A percentile compares a stretch with the other conserved stretches of the same genome.
Evolutionary conservation across 2,113 vertebrate species (phyloP).

Genomic region (Tauraco erythrolophus): DNA sequence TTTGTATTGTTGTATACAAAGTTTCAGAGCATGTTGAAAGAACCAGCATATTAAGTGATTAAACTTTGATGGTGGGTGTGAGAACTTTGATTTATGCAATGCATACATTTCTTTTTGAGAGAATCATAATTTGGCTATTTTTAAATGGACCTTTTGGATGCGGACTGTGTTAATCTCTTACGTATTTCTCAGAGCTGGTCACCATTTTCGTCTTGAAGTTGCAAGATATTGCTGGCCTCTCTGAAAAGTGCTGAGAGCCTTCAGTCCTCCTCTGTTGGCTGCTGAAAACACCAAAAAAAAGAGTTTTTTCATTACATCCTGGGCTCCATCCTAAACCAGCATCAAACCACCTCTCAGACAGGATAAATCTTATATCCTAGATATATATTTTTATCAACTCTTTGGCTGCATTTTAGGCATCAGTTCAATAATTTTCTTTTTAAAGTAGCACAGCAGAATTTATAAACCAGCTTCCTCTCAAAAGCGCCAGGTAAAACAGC

Average conservation of each 20-base stretch:
- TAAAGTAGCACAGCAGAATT: conserved; percentile 18
- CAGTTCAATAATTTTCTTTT: conserved; percentile 6
- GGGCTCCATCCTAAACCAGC: rapidly evolving
- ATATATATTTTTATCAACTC: neutral
- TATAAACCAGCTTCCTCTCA: conserved; percentile 16
- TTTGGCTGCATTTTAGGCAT: conserved; percentile 1
- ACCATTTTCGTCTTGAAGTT: neutral
- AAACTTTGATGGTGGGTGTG: conserved; percentile 65
- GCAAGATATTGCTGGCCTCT: neutral
- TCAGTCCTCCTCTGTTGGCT: neutral
- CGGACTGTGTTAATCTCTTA: neutral
- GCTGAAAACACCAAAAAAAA: neutral
- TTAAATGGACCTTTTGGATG: conserved; percentile 11
- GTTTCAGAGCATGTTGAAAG: conserved; percentile 68
- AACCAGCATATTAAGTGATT: conserved; percentile 65
- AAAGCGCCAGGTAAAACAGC: conserved; percentile 30
- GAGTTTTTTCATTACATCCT: neutral
- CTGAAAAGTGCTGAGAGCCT: neutral
- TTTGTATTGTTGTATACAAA: conserved; percentile 68
- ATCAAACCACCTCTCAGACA: neutral
- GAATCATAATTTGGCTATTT: conserved; percentile 61
- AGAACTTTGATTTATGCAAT: conserved; percentile 70
- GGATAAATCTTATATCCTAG: neutral
- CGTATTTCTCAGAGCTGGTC: neutral
- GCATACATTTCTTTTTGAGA: conserved; percentile 33